phyloP scores from a whole-genome alignment of 1,140 invertebrate genomes.

The Sitobion miscanthi region DNA sequence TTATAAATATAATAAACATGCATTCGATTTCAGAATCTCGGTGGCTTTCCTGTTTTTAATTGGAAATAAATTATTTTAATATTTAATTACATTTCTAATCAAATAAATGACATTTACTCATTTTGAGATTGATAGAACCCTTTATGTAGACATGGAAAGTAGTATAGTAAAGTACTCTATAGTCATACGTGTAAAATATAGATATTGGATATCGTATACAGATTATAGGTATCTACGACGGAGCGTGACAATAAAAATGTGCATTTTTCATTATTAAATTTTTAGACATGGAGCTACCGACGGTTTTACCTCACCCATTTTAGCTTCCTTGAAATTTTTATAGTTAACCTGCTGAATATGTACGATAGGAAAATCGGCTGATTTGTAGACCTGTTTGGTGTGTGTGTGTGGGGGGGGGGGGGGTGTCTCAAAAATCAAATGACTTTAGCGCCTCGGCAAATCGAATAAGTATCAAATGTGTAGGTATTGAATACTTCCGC shows the following conservation, averaged over 20 bases:
- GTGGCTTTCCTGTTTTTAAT: not conserved
- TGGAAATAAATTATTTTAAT: conserved; percentile 1
- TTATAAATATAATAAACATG: not conserved
- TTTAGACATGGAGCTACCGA: not conserved
- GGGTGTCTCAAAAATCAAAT: too few species aligned
- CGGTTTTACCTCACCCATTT: too few species aligned
- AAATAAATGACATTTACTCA: not conserved
- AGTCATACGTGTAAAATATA: not conserved
- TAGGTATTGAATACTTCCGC: too few species aligned
- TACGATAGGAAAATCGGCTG: too few species aligned
- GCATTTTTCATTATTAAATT: not conserved
- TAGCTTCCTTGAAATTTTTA: too few species aligned
- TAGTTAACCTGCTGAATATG: too few species aligned
- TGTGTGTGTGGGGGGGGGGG: too few species aligned
- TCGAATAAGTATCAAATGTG: too few species aligned
- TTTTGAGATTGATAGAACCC: not conserved
- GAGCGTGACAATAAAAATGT: not conserved
- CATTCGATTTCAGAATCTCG: not conserved
- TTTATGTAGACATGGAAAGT: not conserved
- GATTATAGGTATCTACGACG: not conserved
- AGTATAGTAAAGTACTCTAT: not conserved
- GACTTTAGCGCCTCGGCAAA: too few species aligned
- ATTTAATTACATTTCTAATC: not conserved
- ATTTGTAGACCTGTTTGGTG: too few species aligned
- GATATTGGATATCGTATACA: not conserved